Conservation (phyloP, 1,140 invertebrate species). For the Drosophila varians region DNA sequence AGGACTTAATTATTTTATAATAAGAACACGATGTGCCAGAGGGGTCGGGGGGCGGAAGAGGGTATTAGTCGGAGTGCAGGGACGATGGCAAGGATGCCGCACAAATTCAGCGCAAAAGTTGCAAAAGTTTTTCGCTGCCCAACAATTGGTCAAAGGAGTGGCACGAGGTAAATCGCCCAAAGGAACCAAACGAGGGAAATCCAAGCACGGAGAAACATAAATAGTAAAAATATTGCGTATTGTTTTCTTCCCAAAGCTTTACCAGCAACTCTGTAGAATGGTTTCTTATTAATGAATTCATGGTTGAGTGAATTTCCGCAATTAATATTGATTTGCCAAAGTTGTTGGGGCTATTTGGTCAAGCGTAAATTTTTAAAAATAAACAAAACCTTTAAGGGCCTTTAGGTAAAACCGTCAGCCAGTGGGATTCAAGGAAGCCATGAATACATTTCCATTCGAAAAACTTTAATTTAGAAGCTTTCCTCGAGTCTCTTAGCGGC, state of each 20-base stretch:
- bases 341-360: slow-evolving; percentile 24
- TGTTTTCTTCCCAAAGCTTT: slow-evolving; percentile 30
- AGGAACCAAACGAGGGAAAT: slow-evolving; percentile 1
- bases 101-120: slow-evolving; percentile 72
- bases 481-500: slow-evolving; percentile 3
- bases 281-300: slow-evolving; percentile 48
- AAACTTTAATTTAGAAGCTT: slow-evolving; percentile 1
- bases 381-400: slow-evolving; percentile 4
- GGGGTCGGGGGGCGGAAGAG: background rate
- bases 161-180: slow-evolving; percentile 11
- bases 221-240: slow-evolving; percentile 68
- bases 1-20: slow-evolving; percentile 81
- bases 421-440: background rate
- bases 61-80: slow-evolving; percentile 14
- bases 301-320: slow-evolving; percentile 42
- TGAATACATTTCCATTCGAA: background rate
- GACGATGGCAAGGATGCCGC: slow-evolving; percentile 47
- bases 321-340: slow-evolving; percentile 65
- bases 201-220: slow-evolving; percentile 33
- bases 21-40: slow-evolving; percentile 71
- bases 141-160: slow-evolving; percentile 54
- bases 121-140: slow-evolving; percentile 59
- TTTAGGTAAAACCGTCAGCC: background rate
- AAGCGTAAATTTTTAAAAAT: slow-evolving; percentile 19
- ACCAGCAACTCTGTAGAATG: slow-evolving; percentile 2